A percentile compares a stretch with the other conserved stretches of the same genome.
phyloP scores from a whole-genome alignment of 2,888 invertebrate genomes.

The Aethes cnicana region DNA sequence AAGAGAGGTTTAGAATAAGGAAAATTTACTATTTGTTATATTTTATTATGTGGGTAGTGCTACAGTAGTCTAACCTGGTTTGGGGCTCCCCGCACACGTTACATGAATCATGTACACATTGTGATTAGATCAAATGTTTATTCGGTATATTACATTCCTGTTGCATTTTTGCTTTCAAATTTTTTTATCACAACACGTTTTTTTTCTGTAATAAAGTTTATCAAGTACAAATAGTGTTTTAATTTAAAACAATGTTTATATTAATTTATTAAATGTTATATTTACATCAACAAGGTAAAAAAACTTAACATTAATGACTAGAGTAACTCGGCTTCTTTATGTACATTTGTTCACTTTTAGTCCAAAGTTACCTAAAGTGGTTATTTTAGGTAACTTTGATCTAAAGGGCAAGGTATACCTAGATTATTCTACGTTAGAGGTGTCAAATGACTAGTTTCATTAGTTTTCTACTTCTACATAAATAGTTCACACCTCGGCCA shows the following conservation, averaged over 20 bases:
- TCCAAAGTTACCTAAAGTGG: background rate
- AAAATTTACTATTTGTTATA: conserved; percentile 25
- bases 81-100: background rate
- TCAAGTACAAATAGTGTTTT: conserved; percentile 56
- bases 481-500: conserved; percentile 1
- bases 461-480: conserved; percentile 40
- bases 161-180: conserved; percentile 55
- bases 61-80: too few relatives aligned
- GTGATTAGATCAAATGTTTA: conserved; percentile 65
- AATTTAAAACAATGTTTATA: conserved; percentile 49
- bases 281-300: conserved; percentile 46
- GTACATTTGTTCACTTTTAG: conserved; percentile 36
- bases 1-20: conserved; percentile 41
- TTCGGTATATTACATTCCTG: conserved; percentile 73
- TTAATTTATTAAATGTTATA: conserved; percentile 40
- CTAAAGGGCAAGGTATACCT: background rate
- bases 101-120: conserved; percentile 33
- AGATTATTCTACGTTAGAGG: conserved; percentile 50
- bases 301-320: conserved; percentile 70
- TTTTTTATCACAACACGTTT: conserved; percentile 48
- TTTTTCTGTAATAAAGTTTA: conserved; percentile 62
- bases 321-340: conserved; percentile 58
- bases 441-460: conserved; percentile 65
- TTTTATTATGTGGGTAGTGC: conserved; percentile 1
- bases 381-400: conserved; percentile 6